These are phyloP conservation scores for Pristis pectinata DNA, from an alignment of 2,797 vertebrate genomes.

Conservation along the genomic window DNA sequence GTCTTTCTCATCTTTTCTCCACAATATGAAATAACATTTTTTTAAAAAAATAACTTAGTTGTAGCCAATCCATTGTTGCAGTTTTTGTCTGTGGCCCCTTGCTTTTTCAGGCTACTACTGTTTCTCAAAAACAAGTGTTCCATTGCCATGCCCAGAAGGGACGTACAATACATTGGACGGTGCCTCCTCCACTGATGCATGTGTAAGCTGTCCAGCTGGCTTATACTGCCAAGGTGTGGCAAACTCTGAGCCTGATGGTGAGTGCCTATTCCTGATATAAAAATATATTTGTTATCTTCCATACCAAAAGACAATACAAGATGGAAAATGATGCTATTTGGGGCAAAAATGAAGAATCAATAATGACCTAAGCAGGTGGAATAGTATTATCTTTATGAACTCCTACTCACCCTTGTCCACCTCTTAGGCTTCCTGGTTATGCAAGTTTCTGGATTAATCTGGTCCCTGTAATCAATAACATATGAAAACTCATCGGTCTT, in stretches of 20 bases:
- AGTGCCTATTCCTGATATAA: constrained; percentile 35
- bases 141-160: constrained; percentile 71
- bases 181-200: constrained; percentile 57
- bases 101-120: constrained; percentile 70
- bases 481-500: not conserved
- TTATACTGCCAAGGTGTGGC: constrained; percentile 70
- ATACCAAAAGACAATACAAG: not conserved
- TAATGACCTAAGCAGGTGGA: not conserved
- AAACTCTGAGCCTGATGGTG: constrained; percentile 72
- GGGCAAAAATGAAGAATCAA: not conserved
- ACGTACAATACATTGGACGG: constrained; percentile 64
- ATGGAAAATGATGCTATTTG: not conserved
- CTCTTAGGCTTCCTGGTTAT: not conserved
- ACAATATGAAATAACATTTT: not conserved
- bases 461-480: not conserved
- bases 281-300: not conserved
- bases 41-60: not conserved
- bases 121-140: constrained; percentile 54
- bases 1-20: not conserved
- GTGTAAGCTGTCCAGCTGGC: constrained; percentile 72
- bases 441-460: not conserved
- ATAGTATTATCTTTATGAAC: not conserved
- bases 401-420: not conserved
- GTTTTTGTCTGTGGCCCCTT: not conserved
- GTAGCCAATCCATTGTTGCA: not conserved